Percentiles rank a stretch among this genome's conserved stretches.
Evolutionary conservation across 2,888 invertebrate species (phyloP).

Genomic region (Flabesymbios commensalis): DNA sequence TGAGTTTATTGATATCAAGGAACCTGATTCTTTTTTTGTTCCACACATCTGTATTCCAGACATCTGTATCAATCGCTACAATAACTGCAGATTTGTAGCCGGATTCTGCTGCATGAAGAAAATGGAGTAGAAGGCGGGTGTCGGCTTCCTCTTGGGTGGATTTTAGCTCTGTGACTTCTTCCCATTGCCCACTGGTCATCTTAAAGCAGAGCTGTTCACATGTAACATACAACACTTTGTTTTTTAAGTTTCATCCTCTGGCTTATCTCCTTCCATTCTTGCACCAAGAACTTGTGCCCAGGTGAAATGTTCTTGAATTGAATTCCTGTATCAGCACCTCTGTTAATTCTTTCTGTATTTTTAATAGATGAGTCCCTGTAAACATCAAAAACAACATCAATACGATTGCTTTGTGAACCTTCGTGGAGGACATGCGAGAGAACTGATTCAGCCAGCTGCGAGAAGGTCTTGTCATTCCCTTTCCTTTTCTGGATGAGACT

Average conservation of each 20-base stretch:
- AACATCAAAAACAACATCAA: constrained; percentile 32
- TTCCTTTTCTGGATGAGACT: constrained; percentile 23
- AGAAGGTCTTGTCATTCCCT: constrained; percentile 20
- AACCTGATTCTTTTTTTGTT: background rate
- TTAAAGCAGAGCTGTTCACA: background rate
- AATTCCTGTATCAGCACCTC: background rate
- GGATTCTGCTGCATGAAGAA: background rate
- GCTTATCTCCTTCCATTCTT: background rate
- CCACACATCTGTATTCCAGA: background rate
- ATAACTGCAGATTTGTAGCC: background rate
- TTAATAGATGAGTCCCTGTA: constrained; percentile 30
- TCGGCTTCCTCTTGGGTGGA: constrained; percentile 2
- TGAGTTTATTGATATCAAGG: background rate
- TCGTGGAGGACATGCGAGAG: constrained; percentile 13
- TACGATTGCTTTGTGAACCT: constrained; percentile 9
- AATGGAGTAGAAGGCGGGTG: constrained; percentile 6
- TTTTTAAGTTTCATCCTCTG: background rate
- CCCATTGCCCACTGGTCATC: background rate
- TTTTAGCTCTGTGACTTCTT: background rate
- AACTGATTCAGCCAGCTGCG: constrained; percentile 14
- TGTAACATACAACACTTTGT: background rate
- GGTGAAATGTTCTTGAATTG: constrained; percentile 1
- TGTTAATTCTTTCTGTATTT: constrained; percentile 12
- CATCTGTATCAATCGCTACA: background rate
- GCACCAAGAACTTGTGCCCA: constrained; percentile 3